A percentile compares a stretch with the other conserved stretches of the same genome.
Conservation (phyloP, 2,113 vertebrate species). For the Megaleporinus macrocephalus region DNA sequence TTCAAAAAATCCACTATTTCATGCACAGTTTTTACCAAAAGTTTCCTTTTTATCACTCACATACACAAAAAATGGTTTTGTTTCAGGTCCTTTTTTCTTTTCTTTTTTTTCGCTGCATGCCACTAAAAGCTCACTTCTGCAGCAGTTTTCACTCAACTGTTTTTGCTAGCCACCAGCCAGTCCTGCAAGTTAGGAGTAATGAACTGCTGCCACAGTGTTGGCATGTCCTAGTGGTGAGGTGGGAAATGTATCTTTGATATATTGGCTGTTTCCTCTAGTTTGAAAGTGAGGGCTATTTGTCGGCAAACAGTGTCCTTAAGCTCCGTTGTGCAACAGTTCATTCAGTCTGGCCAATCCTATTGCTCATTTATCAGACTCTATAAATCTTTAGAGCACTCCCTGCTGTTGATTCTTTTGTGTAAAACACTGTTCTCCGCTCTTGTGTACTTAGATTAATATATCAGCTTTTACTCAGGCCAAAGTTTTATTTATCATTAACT, state of each 20-base stretch:
- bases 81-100: no score
- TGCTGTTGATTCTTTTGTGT: no score
- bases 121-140: no score
- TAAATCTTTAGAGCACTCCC: background rate
- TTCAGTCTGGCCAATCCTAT: background rate
- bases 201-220: background rate
- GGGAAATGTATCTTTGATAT: background rate
- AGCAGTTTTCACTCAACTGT: background rate
- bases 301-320: background rate
- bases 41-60: no score
- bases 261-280: background rate
- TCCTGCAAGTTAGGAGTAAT: background rate
- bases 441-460: no score
- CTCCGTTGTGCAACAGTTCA: background rate
- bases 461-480: background rate
- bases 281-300: background rate
- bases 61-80: no score
- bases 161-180: background rate
- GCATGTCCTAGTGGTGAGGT: background rate
- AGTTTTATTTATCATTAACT: no score
- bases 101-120: no score
- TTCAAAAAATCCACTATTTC: no score
- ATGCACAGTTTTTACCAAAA: no score
- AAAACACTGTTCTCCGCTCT: no score
- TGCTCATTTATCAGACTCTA: background rate